These are phyloP conservation scores for Drosophila novamexicana DNA, from an alignment of 1,140 invertebrate genomes.

Conservation along the genomic window DNA sequence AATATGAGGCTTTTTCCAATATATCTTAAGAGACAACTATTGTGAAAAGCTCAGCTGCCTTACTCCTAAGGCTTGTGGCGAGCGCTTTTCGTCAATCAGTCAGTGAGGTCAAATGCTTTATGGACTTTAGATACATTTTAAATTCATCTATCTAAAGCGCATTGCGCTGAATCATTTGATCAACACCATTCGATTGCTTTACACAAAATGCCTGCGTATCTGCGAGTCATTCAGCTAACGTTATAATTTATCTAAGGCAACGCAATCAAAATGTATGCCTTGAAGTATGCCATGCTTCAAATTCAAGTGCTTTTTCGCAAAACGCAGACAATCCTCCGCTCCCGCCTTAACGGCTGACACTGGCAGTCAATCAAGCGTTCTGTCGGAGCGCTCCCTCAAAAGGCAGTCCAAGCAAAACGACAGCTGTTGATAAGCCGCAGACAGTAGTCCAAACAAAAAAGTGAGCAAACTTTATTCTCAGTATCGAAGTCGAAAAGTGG, in stretches of 20 bases:
- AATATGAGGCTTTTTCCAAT: no score
- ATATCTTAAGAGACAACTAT: no score
- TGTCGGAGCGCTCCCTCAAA: constrained; percentile 22
- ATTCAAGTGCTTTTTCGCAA: constrained; percentile 36
- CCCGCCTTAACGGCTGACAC: constrained; percentile 26
- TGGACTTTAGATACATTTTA: background rate
- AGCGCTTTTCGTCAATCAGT: background rate
- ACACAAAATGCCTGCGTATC: background rate
- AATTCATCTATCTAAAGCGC: background rate
- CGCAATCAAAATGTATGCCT: constrained; percentile 15
- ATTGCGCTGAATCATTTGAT: constrained; percentile 20
- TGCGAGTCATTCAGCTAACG: constrained; percentile 33
- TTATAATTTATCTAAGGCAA: constrained; percentile 53
- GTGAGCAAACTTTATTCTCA: constrained; percentile 8
- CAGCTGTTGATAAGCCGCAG: constrained; percentile 46
- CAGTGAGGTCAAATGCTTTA: background rate
- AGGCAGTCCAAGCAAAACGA: constrained; percentile 39
- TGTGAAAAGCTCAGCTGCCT: no score
- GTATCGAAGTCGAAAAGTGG: constrained; percentile 17
- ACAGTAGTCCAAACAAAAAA: constrained; percentile 11
- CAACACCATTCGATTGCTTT: constrained; percentile 14
- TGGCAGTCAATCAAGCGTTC: constrained; percentile 48
- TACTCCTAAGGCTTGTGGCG: no score
- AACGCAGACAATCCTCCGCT: background rate
- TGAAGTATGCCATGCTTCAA: constrained; percentile 43